Conservation (phyloP, 2,888 invertebrate genomes). For the Mellilla xanthometata region DNA sequence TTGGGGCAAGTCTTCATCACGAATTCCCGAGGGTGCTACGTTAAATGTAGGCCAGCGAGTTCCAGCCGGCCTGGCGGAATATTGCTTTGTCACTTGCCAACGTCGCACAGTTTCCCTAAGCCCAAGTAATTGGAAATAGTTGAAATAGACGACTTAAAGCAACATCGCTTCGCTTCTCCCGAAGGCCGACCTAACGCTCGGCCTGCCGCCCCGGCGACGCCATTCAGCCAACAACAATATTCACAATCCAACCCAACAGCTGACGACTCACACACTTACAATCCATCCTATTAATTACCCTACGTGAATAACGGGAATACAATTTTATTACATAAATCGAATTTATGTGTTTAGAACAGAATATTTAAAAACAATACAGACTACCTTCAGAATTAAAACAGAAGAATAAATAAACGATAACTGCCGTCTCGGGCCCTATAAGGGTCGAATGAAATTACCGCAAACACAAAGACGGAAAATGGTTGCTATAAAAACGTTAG, state of each 20-base stretch:
- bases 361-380: conserved; percentile 24
- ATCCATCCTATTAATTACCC: conserved; percentile 20
- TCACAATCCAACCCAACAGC: conserved; percentile 26
- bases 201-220: background rate
- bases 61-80: conserved; percentile 66
- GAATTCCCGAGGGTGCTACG: conserved; percentile 73
- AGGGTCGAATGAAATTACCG: conserved; percentile 35
- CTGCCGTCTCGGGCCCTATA: conserved; percentile 33
- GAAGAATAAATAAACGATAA: conserved; percentile 45
- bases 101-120: conserved; percentile 75
- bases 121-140: conserved; percentile 82
- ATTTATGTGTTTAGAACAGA: conserved; percentile 2
- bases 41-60: conserved; percentile 80
- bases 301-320: background rate
- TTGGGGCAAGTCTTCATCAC: conserved; percentile 68
- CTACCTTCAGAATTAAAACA: conserved; percentile 39
- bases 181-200: background rate
- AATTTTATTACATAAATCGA: conserved; percentile 5
- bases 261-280: conserved; percentile 24
- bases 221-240: conserved; percentile 28
- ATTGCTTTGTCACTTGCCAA: conserved; percentile 82
- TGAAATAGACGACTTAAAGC: conserved; percentile 74
- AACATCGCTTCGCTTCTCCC: conserved; percentile 48
- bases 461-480: conserved; percentile 35
- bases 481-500: conserved; percentile 32